Evolutionary conservation across 2,888 invertebrate genomes (phyloP), one percentile per base, ranked within the genome.

Genomic region (Biston betularia): DNA sequence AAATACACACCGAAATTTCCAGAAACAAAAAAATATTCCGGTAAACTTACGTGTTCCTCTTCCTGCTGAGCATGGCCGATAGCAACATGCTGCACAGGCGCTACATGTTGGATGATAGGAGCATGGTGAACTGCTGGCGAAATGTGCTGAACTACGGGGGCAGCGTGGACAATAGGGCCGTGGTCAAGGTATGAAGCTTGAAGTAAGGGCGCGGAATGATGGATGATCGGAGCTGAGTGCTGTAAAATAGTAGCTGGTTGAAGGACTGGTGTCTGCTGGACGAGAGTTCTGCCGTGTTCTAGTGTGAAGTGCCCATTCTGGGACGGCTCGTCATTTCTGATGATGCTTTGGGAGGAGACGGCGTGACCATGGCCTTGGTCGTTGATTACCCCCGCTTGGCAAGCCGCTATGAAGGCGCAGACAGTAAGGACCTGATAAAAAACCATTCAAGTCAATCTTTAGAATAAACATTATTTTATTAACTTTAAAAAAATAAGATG

Each of bases 281-380:
- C 53, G 12, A 79, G 57, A 14, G 80, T 78, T 12, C 78, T 69
- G 11, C 79, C 79, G 60, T 89, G 86, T 53, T 73, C 66, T 2
- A 75, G 53, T 10, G 70, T 71, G 61, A 59, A 75, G 65, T 75
- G 74, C 8, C 74, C 79, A 56, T 88, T 86, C 45, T 85, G 86
- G 1, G 82, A 74, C 0, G 87, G 84, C 68, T 92, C 87, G 71
- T 91, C 89, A 67, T 92, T 92, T 54, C 87, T 89, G 69, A 89
- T 74, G 70, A 93, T 89, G 80, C 89, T 93, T 64, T 93, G 93
- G 11, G 92, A 91, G 15, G 93, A 93, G 14, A 93, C 79, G 5
- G 92, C 91, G 48, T 89, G 87, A 6, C 81, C 82, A 34, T 92
- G 88, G 8, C 87, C 84, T 5, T 89, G 83, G 14, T 72, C 69